A percentile compares a stretch with the other conserved stretches of the same genome.
Conservation (phyloP, 64 coral and sea anemone genomes). For the Montipora foliosa region DNA sequence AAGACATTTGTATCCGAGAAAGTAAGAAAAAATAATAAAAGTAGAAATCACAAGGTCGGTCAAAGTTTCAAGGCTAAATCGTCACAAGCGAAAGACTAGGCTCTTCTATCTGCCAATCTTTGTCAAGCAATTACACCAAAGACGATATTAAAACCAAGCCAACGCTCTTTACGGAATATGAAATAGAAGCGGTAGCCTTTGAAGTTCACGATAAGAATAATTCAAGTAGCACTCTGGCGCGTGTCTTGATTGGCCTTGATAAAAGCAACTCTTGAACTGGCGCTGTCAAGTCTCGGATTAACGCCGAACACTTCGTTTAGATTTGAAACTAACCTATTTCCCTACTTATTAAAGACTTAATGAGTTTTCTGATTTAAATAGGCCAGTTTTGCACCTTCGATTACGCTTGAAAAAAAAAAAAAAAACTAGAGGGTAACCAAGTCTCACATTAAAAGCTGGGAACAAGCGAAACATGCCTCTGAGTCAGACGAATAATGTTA, state of each 20-base stretch:
- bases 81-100: neutral
- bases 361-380: constrained; percentile 30
- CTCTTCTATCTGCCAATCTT: constrained; percentile 42
- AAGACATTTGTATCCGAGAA: neutral
- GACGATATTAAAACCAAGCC: constrained; percentile 69
- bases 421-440: neutral
- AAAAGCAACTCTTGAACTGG: constrained; percentile 39
- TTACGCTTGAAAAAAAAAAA: constrained; percentile 1
- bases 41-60: neutral
- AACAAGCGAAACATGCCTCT: neutral
- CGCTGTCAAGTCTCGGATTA: neutral
- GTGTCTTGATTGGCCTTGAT: constrained; percentile 50
- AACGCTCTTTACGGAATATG: constrained; percentile 29
- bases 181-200: constrained; percentile 75
- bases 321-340: constrained; percentile 29
- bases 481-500: neutral
- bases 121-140: constrained; percentile 41
- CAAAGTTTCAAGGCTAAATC: neutral
- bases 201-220: constrained; percentile 64
- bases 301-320: constrained; percentile 25
- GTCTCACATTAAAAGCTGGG: neutral
- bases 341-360: constrained; percentile 18
- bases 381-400: neutral
- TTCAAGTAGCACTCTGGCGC: constrained; percentile 24
- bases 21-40: neutral